Base-by-base conservation (phyloP, 2,797 vertebrate genomes). In the Pseudochirops corinnae region DNA sequence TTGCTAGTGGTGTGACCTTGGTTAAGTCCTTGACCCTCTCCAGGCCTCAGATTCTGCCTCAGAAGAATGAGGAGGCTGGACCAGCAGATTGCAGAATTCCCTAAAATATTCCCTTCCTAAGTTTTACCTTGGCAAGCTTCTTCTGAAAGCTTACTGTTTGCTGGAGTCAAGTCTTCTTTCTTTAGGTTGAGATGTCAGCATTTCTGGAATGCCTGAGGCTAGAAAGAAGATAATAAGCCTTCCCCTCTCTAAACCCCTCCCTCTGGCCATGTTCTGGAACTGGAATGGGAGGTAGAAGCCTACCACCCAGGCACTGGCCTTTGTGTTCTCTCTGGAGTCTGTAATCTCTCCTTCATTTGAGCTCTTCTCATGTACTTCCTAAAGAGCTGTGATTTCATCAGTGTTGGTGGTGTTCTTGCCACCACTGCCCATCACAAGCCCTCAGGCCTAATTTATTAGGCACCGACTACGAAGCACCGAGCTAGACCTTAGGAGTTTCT, bases 191-290 rank as follows among this genome's bases (percentile, higher is more conserved):
- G 92, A 55, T 92, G 56, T 93, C 96, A 96, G 52, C 90, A 92
- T 97, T 96, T 98, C 95, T 96, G 60, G 55, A 95, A 94, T 96
- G 93, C 52, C 93, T 93, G 57, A 96, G 95, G 92, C 60, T 21
- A 91, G 52, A 94, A 91, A 92, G 95, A 96, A 94, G 92, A 74
- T 97, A 92, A 28, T 93, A n/a, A 50, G 93, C 33, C 93, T 94
- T 91, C 14, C 50, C 74, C 39, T 46, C 29, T 10, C 0, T 93
- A 21, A 0, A 93, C 91, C 28, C 93, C 5, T 90, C 33, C 60
- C 58, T 91, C 3, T 92, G 7, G 94, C 4, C 4, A 4, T 93
- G 18, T 96, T 62, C 90, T 92, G 39, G 95, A 55, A 52, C 55
- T 90, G 7, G 67, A 82, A 46, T 1, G 1, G 9, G 21, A 11